Evolutionary conservation across 2,113 vertebrate genomes (phyloP).

Genomic region (Macheiramphus alcinus): DNA sequence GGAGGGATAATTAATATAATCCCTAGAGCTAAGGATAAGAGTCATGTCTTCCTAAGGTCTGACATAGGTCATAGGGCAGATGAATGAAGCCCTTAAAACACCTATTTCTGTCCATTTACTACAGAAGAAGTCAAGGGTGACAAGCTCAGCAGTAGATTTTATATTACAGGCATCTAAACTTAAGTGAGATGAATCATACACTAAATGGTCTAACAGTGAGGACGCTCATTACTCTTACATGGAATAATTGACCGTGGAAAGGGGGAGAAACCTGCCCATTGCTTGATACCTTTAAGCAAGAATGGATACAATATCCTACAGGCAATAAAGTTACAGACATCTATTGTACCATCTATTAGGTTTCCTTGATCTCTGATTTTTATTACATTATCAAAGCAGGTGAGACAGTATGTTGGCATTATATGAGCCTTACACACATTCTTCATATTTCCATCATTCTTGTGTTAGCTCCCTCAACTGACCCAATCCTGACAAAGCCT

Average conservation of each 20-base stretch:
- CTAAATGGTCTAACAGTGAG: background rate
- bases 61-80: background rate
- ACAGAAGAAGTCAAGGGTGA: background rate
- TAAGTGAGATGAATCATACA: constrained; percentile 20
- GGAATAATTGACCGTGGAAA: background rate
- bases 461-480: background rate
- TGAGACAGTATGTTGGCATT: background rate
- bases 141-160: background rate
- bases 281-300: background rate
- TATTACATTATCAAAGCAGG: background rate
- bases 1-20: constrained; percentile 11
- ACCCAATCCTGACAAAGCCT: background rate
- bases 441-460: background rate
- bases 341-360: background rate
- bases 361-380: background rate
- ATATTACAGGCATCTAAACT: constrained; percentile 1
- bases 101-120: constrained; percentile 3
- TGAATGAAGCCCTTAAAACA: background rate
- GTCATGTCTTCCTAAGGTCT: background rate
- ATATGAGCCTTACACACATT: background rate
- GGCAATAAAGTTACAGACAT: background rate
- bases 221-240: background rate
- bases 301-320: background rate
- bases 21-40: background rate
- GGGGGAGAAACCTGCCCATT: background rate